These are phyloP conservation scores for Monopis laevigella DNA, from an alignment of 2,888 invertebrate genomes.

Conservation along the genomic window DNA sequence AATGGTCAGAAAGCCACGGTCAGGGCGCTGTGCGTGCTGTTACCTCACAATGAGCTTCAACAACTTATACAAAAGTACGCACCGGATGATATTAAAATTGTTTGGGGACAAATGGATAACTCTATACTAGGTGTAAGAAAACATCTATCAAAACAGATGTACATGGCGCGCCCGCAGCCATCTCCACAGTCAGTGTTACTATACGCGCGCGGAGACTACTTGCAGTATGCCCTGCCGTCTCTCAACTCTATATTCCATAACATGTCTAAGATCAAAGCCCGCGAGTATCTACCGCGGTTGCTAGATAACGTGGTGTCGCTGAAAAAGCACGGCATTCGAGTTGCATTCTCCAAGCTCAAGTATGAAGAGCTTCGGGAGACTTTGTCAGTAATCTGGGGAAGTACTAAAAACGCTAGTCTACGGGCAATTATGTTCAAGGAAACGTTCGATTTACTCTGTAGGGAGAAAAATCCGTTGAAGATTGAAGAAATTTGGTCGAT, in stretches of 20 bases:
- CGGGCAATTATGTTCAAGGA: conserved; percentile 36
- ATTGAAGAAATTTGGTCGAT: conserved; percentile 30
- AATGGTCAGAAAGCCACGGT: conserved; percentile 27
- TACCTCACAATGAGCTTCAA: conserved; percentile 26
- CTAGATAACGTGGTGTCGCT: conserved; percentile 26
- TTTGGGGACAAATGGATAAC: conserved; percentile 35
- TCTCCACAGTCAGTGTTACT: conserved; percentile 30
- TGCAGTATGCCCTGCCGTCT: conserved; percentile 41
- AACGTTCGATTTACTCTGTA: conserved; percentile 30
- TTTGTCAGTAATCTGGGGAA: conserved; percentile 33
- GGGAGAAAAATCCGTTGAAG: conserved; percentile 29
- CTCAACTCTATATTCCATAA: conserved; percentile 40
- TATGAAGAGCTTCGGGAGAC: conserved; percentile 27
- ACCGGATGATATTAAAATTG: conserved; percentile 34
- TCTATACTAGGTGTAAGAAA: conserved; percentile 32
- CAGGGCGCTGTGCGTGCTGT: conserved; percentile 31
- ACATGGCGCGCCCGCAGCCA: conserved; percentile 41
- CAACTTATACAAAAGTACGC: conserved; percentile 32
- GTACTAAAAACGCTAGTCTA: conserved; percentile 36
- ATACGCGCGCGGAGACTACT: conserved; percentile 44
- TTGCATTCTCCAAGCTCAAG: conserved; percentile 33
- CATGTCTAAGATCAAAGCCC: conserved; percentile 18
- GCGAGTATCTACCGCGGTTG: not conserved
- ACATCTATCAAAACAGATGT: conserved; percentile 43
- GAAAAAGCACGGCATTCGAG: conserved; percentile 43